A percentile compares a stretch with the other conserved stretches of the same genome.
phyloP scores from a whole-genome alignment of 2,888 invertebrate species.

The Chesias legatella region DNA sequence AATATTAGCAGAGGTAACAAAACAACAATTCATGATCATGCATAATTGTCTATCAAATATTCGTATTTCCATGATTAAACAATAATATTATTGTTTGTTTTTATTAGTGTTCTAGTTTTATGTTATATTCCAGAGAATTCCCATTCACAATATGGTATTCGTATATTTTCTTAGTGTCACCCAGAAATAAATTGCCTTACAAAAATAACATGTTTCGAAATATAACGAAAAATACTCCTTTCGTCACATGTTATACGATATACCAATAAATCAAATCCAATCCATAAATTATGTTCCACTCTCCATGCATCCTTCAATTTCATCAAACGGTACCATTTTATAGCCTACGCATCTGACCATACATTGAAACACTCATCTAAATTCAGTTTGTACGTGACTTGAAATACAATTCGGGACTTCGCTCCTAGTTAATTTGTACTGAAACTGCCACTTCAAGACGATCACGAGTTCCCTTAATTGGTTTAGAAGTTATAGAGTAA shows the following conservation, averaged over 20 bases:
- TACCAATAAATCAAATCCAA: constrained; percentile 21
- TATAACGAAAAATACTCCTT: too few relatives aligned
- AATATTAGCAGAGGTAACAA: too few relatives aligned
- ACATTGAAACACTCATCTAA: constrained; percentile 69
- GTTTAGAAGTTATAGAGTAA: constrained; percentile 49
- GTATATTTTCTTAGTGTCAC: too few relatives aligned
- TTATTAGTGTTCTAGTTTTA: too few relatives aligned
- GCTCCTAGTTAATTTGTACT: constrained; percentile 58
- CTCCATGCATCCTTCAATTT: constrained; percentile 38
- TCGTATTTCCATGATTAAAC: too few relatives aligned
- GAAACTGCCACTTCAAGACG: constrained; percentile 55
- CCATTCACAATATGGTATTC: too few relatives aligned
- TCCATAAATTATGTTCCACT: constrained; percentile 25
- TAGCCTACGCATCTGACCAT: constrained; percentile 43
- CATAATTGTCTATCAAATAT: too few relatives aligned
- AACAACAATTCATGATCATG: too few relatives aligned
- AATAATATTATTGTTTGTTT: too few relatives aligned
- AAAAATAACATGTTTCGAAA: too few relatives aligned
- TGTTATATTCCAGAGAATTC: too few relatives aligned
- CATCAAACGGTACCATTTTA: constrained; percentile 47
- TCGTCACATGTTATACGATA: background rate
- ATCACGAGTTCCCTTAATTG: constrained; percentile 55
- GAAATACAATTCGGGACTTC: constrained; percentile 51
- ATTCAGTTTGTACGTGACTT: constrained; percentile 66
- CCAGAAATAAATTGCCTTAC: too few relatives aligned